Conservation (phyloP, 1,140 invertebrate species). For the Sinella curviseta region DNA sequence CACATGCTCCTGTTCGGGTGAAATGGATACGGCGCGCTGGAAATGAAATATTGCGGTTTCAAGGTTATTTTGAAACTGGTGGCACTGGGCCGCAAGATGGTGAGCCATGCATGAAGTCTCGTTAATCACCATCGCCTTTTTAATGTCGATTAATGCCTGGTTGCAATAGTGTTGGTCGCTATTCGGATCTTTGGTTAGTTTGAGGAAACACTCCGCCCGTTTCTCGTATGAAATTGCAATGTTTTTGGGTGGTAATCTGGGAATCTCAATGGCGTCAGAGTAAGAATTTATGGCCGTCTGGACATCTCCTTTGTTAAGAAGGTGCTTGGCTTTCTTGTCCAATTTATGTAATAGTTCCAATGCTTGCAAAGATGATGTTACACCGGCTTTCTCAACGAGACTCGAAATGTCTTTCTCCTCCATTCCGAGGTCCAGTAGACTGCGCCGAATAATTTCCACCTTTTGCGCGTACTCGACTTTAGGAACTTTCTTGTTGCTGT, state of each 20-base stretch:
- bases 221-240: background rate
- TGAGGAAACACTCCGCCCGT: background rate
- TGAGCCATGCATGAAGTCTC: background rate
- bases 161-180: background rate
- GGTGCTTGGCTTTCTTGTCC: background rate
- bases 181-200: background rate
- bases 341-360: background rate
- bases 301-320: background rate
- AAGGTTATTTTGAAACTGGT: background rate
- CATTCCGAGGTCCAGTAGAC: background rate
- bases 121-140: background rate
- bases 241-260: background rate
- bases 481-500: background rate
- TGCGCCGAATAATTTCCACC: background rate
- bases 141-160: background rate
- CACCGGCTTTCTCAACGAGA: background rate
- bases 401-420: background rate
- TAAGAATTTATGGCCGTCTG: background rate
- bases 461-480: background rate
- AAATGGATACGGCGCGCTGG: background rate
- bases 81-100: no score
- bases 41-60: background rate
- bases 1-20: background rate
- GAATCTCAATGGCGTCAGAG: background rate
- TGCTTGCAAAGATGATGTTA: background rate